Evolutionary conservation across 2,113 vertebrate species (phyloP), one percentile per base, ranked within the genome.

Genomic region (Neogale vison): DNA sequence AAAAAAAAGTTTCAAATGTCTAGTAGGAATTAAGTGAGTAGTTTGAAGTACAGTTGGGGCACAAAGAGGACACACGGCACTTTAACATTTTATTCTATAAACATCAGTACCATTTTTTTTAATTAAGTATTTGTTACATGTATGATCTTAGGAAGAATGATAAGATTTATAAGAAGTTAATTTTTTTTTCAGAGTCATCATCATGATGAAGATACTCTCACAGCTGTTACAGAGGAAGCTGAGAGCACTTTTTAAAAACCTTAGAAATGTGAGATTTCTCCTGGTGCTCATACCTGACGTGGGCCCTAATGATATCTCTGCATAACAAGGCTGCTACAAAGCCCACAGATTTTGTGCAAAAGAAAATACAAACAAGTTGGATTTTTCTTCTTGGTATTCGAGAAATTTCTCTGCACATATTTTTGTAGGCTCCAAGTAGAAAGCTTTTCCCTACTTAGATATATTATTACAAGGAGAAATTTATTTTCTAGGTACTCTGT

Each of bases 261-360:
- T 67, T 65, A 69, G 18, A 86, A 90, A 82, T 63, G 26, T 50
- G 83, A 92, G 69, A 12, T 20, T 90, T 84, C 85, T 79, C n/a
- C 59, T 87, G 47, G 9, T 31, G 9, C 52, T 42, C 23, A 88
- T 47, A 47, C 83, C 55, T 81, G 57, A 39, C 47, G 20, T 45
- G n/a, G 80, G 42, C 34, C 42, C 3, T 86, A 24, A 36, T 81
- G n/a, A 87, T 83, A 50, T n/a, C 55, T 83, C 88, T 34, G 7
- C 71, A 34, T 71, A 76, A 71, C 61, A 96, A 71, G 67, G 31
- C 61, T 96, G 39, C 89, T 61, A 21, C 36, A 20, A 63, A 84
- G 36, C 26, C 31, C 77, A 80, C 55, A 72, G n/a, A 61, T 83
- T 96, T 72, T 95, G 55, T 92, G 84, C 47, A 92, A 90, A 96